Evolutionary conservation across 2,113 vertebrate species (phyloP).

Genomic region (Oreochromis spilurus): DNA sequence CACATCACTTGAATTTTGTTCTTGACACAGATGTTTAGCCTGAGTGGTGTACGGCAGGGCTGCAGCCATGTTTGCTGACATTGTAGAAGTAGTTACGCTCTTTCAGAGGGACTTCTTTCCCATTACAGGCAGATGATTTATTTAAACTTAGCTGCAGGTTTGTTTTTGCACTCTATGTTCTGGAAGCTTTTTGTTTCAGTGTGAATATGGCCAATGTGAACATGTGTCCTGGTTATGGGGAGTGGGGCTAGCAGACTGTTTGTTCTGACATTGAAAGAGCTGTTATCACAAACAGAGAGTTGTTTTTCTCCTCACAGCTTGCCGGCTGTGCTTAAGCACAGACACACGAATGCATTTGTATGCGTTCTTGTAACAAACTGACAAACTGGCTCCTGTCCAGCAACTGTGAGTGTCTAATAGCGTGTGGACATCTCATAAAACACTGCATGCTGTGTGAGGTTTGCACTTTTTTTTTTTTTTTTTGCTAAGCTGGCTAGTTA

Average conservation of each 20-base stretch:
- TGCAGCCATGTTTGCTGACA: constrained; percentile 35
- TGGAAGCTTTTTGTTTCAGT: constrained; percentile 1
- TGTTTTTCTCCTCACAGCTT: constrained; percentile 27
- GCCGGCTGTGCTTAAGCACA: background rate
- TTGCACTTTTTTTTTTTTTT: background rate
- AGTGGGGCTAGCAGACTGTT: constrained; percentile 20
- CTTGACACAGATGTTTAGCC: background rate
- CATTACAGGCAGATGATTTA: constrained; percentile 31
- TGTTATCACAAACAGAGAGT: constrained; percentile 26
- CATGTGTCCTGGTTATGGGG: background rate
- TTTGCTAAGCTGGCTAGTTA: background rate
- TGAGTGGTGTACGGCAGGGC: background rate
- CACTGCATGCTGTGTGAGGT: constrained; percentile 1
- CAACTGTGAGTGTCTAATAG: background rate
- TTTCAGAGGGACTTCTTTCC: background rate
- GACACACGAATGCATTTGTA: background rate
- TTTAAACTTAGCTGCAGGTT: constrained; percentile 34
- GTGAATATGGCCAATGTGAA: constrained; percentile 15
- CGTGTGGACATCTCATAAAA: constrained; percentile 29
- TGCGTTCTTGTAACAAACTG: background rate
- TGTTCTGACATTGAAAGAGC: constrained; percentile 34
- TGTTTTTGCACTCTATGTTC: constrained; percentile 19
- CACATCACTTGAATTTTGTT: background rate
- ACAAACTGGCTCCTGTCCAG: constrained; percentile 17
- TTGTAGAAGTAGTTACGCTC: background rate